Evolutionary conservation across 2,797 vertebrate species (phyloP).

Genomic region (Acestrorhynchus altus): DNA sequence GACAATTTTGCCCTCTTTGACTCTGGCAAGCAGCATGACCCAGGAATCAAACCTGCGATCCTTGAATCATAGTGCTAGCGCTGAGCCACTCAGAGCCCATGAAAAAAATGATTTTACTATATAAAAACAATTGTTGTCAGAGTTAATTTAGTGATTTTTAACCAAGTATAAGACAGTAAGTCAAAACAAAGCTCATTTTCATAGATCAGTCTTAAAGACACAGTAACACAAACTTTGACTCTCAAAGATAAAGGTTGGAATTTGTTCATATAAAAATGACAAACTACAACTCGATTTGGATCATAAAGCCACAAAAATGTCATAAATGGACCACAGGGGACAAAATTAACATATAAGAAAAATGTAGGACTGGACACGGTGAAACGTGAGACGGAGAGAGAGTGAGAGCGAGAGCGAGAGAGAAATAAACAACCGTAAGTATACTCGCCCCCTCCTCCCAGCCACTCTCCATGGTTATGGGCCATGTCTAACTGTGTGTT

Average conservation of each 20-base stretch:
- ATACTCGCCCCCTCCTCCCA: background rate
- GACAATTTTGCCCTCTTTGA: too few relatives aligned
- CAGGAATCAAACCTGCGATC: too few relatives aligned
- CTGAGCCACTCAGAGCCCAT: too few relatives aligned
- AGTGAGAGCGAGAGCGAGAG: background rate
- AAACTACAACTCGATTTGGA: background rate
- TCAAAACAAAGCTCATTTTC: background rate
- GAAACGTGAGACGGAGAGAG: background rate
- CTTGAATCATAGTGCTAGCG: too few relatives aligned
- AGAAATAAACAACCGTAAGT: background rate
- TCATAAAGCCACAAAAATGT: background rate
- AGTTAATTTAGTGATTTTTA: too few relatives aligned
- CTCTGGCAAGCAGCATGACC: too few relatives aligned
- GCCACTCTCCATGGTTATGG: background rate
- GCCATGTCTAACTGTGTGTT: constrained; percentile 20
- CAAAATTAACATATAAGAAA: background rate
- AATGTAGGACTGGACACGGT: background rate
- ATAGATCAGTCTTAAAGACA: background rate
- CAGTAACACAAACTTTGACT: too few relatives aligned
- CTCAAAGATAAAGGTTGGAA: too few relatives aligned
- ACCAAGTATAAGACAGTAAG: background rate
- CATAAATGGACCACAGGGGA: background rate
- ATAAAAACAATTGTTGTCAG: too few relatives aligned
- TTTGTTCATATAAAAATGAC: too few relatives aligned
- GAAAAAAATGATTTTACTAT: too few relatives aligned